A percentile compares a stretch with the other conserved stretches of the same genome.
phyloP scores from a whole-genome alignment of 2,113 vertebrate genomes.

The Collichthys lucidus region DNA sequence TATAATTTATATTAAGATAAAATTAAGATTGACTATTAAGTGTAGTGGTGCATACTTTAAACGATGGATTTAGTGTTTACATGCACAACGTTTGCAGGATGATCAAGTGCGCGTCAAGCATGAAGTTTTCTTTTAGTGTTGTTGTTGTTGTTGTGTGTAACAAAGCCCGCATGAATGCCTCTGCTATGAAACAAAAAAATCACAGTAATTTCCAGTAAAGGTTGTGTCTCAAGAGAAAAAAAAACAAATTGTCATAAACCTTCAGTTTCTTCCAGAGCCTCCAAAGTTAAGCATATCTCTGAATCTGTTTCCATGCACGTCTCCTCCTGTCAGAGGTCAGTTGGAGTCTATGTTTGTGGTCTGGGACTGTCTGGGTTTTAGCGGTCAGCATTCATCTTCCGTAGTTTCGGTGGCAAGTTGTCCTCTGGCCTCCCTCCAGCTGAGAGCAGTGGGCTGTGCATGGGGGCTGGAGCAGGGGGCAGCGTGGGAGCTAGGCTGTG shows the following conservation, averaged over 20 bases:
- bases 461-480: slow-evolving; percentile 52
- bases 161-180: slow-evolving; percentile 51
- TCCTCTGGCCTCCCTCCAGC: slow-evolving; percentile 78
- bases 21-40: slow-evolving; percentile 69
- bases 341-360: neutral
- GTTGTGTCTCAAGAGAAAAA: slow-evolving; percentile 48
- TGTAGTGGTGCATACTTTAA: slow-evolving; percentile 70
- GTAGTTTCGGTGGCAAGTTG: slow-evolving; percentile 85
- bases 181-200: slow-evolving; percentile 67
- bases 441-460: slow-evolving; percentile 69
- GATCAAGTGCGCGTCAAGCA: slow-evolving; percentile 47
- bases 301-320: slow-evolving; percentile 6
- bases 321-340: neutral
- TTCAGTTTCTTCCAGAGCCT: neutral
- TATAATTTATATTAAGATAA: slow-evolving; percentile 78
- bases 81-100: slow-evolving; percentile 74
- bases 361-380: slow-evolving; percentile 50
- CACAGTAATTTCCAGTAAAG: slow-evolving; percentile 76
- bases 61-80: slow-evolving; percentile 69
- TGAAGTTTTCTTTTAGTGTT: slow-evolving; percentile 41
- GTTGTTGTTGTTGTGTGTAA: slow-evolving; percentile 32
- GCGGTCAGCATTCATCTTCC: slow-evolving; percentile 84
- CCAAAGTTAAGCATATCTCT: slow-evolving; percentile 21
- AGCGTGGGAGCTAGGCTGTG: slow-evolving; percentile 73
- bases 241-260: slow-evolving; percentile 8